Percentiles rank a stretch among this genome's conserved stretches.
phyloP scores from a whole-genome alignment of 2,888 invertebrate species.

The Cancer borealis region DNA sequence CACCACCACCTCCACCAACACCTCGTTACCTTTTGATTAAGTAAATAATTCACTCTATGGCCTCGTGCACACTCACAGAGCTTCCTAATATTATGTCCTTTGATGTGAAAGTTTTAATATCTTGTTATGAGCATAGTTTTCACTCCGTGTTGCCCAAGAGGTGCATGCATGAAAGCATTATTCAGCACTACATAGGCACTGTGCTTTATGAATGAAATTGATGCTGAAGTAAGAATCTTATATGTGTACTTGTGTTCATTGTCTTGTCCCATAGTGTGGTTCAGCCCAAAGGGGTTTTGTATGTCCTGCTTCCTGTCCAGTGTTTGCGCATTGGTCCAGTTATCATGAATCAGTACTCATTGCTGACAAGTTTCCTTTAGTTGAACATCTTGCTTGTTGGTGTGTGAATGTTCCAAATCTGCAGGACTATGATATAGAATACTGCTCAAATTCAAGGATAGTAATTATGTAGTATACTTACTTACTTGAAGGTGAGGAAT shows the following conservation, averaged over 20 bases:
- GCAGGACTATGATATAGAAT: neutral
- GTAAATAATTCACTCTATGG: conserved; percentile 72
- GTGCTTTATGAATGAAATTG: neutral
- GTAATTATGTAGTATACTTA: neutral
- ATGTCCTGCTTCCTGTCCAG: conserved; percentile 11
- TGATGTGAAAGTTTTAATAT: neutral
- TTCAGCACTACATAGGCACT: neutral
- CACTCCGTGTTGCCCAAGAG: conserved; percentile 39
- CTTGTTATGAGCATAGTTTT: neutral
- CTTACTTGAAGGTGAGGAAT: neutral
- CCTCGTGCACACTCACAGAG: conserved; percentile 64
- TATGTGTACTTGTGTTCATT: conserved; percentile 18
- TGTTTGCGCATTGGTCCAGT: neutral
- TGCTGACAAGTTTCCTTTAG: neutral
- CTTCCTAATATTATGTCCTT: neutral
- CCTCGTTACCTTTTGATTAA: conserved; percentile 72
- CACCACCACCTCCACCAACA: conserved; percentile 69
- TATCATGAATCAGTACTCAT: neutral
- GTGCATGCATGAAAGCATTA: conserved; percentile 36
- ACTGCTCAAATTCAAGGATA: neutral
- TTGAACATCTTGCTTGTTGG: neutral
- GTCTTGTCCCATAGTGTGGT: neutral
- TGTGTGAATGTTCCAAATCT: conserved; percentile 7
- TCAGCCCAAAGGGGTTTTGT: neutral
- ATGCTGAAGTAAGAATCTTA: neutral